phyloP scores from a whole-genome alignment of 2,113 vertebrate genomes.

The Malurus elegans region DNA sequence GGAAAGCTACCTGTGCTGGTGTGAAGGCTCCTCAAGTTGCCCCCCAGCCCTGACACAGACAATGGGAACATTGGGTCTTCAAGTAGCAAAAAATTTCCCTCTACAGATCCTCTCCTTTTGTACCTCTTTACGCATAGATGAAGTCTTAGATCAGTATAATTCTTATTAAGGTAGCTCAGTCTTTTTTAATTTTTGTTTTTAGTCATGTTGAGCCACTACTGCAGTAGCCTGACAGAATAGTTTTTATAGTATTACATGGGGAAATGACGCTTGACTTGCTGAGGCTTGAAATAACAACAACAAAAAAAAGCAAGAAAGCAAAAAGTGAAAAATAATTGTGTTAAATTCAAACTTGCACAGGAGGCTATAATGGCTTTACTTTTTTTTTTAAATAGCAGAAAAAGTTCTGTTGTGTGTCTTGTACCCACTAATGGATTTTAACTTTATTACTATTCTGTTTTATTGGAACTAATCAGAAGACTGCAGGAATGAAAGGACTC shows the following conservation, averaged over 20 bases:
- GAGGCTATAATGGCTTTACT: neutral
- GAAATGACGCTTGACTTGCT: fast-evolving
- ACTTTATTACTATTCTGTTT: slow-evolving; percentile 66
- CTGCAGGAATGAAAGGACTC: slow-evolving; percentile 56
- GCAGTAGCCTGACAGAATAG: neutral
- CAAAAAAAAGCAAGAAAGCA: neutral
- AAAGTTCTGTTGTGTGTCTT: slow-evolving; percentile 51
- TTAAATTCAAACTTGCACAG: neutral
- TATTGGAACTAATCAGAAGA: slow-evolving; percentile 62
- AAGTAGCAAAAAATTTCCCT: neutral
- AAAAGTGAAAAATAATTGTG: neutral
- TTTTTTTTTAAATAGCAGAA: neutral
- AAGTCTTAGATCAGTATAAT: neutral
- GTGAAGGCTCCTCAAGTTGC: neutral
- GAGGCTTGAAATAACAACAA: neutral
- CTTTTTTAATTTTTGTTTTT: neutral
- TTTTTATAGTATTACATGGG: neutral
- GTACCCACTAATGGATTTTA: slow-evolving; percentile 65
- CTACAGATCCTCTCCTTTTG: neutral
- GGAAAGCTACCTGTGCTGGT: neutral
- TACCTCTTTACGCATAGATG: neutral
- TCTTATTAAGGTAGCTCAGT: neutral
- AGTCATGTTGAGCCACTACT: neutral
- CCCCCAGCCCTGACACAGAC: neutral
- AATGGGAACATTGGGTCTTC: neutral